Evolutionary conservation across 2,888 invertebrate species (phyloP), one percentile per base, ranked within the genome.

Genomic region (Julus scanicus): DNA sequence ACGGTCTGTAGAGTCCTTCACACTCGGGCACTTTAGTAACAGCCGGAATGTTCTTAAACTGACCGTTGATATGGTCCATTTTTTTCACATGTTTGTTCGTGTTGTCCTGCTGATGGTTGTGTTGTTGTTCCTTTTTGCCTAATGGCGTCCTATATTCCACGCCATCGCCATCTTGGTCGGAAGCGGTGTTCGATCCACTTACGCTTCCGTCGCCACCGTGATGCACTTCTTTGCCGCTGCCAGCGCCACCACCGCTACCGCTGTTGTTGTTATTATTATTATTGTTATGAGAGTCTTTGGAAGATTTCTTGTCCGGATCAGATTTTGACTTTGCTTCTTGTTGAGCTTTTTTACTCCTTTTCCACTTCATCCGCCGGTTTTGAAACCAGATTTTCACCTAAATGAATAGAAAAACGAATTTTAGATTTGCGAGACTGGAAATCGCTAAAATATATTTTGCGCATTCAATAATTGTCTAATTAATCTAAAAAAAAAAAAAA

Each of bases 351-450:
- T 98, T 98, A 90, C 98, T 98, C 15, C 99, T 94, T 92, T 99
- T 99, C 98, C 98, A 98, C 92, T 99, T 99, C 99, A 99, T 99
- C 91, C 99, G 95, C 87, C 99, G 94, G 92, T 99, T 99, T 94
- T 99, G 99, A 93, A 99, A 99, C 99, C 98, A 98, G 91, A 98
- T 98, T 94, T 98, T 98, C 89, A 98, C 98, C 97, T 98, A 89
- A 49, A 29, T 29, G 29, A 29, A 29, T 29, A 29, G 29, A 29
- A 29, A 29, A 29, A 29, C 29, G 29, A 29, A 29, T 29, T 29
- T 29, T 29, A 29, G 29, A 29, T 29, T 29, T 29, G 29, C 29
- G 29, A 29, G 29, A 29, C 29, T 29, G 29, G 29, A 29, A 29
- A 29, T 29, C 29, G 29, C 29, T 29, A 29, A 29, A 29, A 29